Evolutionary conservation across 2,113 vertebrate species (phyloP).

Genomic region (Petromus typicus): DNA sequence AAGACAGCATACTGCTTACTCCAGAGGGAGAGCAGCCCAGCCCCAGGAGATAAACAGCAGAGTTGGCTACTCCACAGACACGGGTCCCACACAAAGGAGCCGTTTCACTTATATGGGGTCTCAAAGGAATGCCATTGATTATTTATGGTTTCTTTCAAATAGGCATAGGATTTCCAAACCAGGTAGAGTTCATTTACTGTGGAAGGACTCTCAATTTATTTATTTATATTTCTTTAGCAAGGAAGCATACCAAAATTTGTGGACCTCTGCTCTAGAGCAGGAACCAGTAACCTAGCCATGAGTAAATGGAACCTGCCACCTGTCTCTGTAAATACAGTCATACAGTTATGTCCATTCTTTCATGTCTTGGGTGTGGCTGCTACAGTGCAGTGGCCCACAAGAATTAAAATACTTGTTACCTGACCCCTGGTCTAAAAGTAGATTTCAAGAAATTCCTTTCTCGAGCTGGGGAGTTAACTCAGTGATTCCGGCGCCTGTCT

Average conservation of each 20-base stretch:
- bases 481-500: too few relatives aligned
- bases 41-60: background rate
- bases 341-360: background rate
- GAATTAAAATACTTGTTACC: background rate
- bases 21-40: background rate
- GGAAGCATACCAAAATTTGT: background rate
- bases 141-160: background rate
- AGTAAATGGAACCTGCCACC: background rate
- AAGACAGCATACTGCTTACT: background rate
- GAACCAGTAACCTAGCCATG: background rate
- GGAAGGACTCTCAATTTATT: background rate
- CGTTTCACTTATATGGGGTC: background rate
- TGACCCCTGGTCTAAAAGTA: too few relatives aligned
- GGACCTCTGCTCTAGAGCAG: background rate
- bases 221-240: background rate
- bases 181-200: background rate
- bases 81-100: background rate
- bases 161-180: background rate
- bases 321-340: background rate
- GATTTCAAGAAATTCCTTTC: too few relatives aligned
- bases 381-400: background rate
- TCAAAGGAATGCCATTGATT: background rate
- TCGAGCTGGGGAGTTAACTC: too few relatives aligned
- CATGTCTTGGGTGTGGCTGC: background rate
- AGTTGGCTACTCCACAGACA: background rate